These are phyloP conservation scores for Pyralis farinalis DNA, from an alignment of 2,888 invertebrate species.

Conservation along the genomic window DNA sequence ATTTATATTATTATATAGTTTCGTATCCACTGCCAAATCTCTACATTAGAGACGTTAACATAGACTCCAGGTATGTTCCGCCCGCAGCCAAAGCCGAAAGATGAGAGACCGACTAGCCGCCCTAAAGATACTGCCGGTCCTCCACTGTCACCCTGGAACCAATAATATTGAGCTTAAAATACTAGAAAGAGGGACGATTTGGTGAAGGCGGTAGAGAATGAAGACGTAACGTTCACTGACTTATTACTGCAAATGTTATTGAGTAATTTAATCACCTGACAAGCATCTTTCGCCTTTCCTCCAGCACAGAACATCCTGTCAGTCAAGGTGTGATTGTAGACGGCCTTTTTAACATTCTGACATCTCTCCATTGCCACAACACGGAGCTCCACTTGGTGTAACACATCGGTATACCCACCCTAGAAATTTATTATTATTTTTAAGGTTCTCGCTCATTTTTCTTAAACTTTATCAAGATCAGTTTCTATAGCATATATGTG, in stretches of 20 bases:
- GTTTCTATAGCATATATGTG: too few species aligned
- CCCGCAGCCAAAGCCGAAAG: conserved; percentile 65
- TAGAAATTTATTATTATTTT: too few species aligned
- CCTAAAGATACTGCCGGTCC: conserved; percentile 48
- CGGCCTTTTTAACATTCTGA: conserved; percentile 32
- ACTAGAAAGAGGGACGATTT: too few species aligned
- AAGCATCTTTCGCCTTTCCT: conserved; percentile 42
- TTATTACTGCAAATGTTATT: too few species aligned
- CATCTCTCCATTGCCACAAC: conserved; percentile 34
- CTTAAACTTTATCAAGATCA: too few species aligned
- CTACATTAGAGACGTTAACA: conserved; percentile 35
- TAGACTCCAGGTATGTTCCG: conserved; percentile 56
- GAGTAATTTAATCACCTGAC: conserved; percentile 31
- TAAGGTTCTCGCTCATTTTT: too few species aligned
- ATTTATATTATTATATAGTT: conserved; percentile 31
- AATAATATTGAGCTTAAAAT: too few species aligned
- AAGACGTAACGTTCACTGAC: too few species aligned
- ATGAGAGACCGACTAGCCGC: conserved; percentile 50
- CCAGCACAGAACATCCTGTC: conserved; percentile 62
- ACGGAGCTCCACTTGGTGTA: conserved; percentile 38
- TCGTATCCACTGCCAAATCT: conserved; percentile 45
- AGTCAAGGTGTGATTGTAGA: conserved; percentile 53
- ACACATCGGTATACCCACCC: conserved; percentile 41
- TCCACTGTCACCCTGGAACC: conserved; percentile 67
- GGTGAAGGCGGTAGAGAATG: too few species aligned